These are phyloP conservation scores for Cyclopterus lumpus DNA, from an alignment of 2,797 vertebrate genomes.

Conservation along the genomic window DNA sequence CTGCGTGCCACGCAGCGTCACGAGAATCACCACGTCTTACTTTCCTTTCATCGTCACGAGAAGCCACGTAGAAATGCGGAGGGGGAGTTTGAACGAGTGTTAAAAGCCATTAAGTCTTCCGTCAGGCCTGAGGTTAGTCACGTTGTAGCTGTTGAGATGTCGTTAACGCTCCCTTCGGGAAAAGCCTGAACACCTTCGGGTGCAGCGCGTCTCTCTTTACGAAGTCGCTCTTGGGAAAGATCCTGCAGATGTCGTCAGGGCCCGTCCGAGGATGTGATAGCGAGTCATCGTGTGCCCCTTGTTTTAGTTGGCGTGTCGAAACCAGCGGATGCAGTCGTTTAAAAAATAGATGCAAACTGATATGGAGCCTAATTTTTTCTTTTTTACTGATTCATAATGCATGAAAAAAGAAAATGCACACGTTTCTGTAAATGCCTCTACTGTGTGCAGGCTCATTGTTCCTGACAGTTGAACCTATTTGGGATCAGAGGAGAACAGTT, in stretches of 20 bases:
- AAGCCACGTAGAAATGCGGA: not conserved
- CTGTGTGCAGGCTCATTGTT: not conserved
- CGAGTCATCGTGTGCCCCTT: conserved; percentile 4
- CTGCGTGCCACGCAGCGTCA: conserved; percentile 10
- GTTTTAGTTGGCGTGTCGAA: not conserved
- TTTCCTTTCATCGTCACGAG: conserved; percentile 41
- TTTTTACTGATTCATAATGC: too few species aligned
- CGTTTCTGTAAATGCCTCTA: not conserved
- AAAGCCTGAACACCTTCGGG: too few species aligned
- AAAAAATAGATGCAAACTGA: not conserved
- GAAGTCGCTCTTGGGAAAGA: not conserved
- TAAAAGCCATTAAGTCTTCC: not conserved
- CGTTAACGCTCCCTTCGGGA: too few species aligned
- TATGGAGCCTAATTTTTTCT: too few species aligned
- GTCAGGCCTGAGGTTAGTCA: not conserved
- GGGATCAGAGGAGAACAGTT: not conserved
- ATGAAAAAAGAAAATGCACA: too few species aligned
- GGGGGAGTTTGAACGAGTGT: not conserved
- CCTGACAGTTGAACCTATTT: not conserved
- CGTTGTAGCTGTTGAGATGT: not conserved
- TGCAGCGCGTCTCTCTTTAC: not conserved
- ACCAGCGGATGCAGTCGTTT: not conserved
- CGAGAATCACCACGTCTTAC: conserved; percentile 20
- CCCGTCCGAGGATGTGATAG: conserved; percentile 1
- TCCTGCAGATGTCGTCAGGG: not conserved